Evolutionary conservation across 92 coral and sea anemone species (phyloP), one percentile per base, ranked within the genome.

Genomic region (Phenganax marumi): DNA sequence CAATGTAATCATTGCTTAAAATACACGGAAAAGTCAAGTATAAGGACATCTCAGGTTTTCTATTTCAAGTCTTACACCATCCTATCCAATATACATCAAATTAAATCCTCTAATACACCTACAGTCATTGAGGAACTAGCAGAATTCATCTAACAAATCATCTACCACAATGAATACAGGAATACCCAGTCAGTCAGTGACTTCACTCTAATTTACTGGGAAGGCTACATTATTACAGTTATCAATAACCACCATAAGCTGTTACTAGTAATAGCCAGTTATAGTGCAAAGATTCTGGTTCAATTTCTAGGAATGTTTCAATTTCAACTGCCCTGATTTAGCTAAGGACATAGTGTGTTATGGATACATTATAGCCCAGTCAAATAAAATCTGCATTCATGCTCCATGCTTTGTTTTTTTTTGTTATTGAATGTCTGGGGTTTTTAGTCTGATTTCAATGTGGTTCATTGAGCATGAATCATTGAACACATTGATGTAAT

Each of bases 381-480:
- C 72, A 66, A 66, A 19, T 22, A 64, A 64, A 64, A 64, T 24
- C 49, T 66, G 1, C 43, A 66, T 23, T 66, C 49, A 66, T 5
- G 12, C 49, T 66, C 43, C 18, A 17, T 11, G 72, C 43, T 11
- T 22, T 66, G 14, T 33, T 66, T 66, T 10, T 33, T 23, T 66
- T 25, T 23, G 72, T 66, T 66, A 11, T 25, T 25, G 13, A 10
- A 66, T 66, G 10, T 66, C 49, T 11, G n/a, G 43, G 72, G 49
- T 49, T n/a, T 66, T 66, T 49, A 12, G 0, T 50, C 48, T 43
- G 23, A 12, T n/a, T 55, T 76, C 8, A 12, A 23, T 57, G 81
- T 55, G 81, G 81, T 76, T 62, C 33, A n/a, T 18, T 33, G 49
- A 16, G n/a, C 49, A 76, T 76, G 50, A 76, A 76, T 76, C 51